Evolutionary conservation across 2,888 invertebrate genomes (phyloP), one percentile per base, ranked within the genome.

Genomic region (Eupithecia centaureata): DNA sequence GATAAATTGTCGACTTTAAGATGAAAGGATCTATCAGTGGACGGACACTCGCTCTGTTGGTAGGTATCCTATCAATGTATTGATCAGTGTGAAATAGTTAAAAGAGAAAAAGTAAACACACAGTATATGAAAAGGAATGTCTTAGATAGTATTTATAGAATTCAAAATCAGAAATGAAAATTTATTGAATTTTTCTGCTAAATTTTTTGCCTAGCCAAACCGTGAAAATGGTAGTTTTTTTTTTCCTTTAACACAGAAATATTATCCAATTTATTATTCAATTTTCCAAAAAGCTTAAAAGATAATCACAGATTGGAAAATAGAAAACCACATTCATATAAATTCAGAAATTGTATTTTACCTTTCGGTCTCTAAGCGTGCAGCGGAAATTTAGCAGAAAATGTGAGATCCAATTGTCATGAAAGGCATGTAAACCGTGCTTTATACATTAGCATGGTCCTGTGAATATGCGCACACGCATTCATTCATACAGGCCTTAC

Each of bases 391-490:
- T 57, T 22, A 54, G 57, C 51, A 65, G 73, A 68, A 72, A 66
- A 75, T 77, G 74, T 75, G 67, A 76, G 72, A 61, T 67, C 57
- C 27, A 67, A 58, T 66, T 76, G 72, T 76, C 76, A 76, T 72
- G 74, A 76, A 75, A 78, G 74, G 73, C 71, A 65, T 73, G 80
- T 42, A 68, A 76, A 77, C 82, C 84, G 84, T 88, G 86, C 76
- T 74, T 70, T 72, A 76, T 74, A 77, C 76, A 81, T 84, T 84
- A 84, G 80, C 83, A 71, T 66, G 63, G 35, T 65, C 73, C 71
- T 67, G 72, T 65, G 65, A 73, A 70, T 72, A 67, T 65, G 54
- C 66, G 47, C 68, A 47, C 66, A 61, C 67, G 47, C 70, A 72
- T 70, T 61, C 70, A 72, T 73, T 61, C 65, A 68, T 61, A 57